Evolutionary conservation across 2,888 invertebrate genomes (phyloP), one percentile per base, ranked within the genome.

Genomic region (Dasypogon diadema): DNA sequence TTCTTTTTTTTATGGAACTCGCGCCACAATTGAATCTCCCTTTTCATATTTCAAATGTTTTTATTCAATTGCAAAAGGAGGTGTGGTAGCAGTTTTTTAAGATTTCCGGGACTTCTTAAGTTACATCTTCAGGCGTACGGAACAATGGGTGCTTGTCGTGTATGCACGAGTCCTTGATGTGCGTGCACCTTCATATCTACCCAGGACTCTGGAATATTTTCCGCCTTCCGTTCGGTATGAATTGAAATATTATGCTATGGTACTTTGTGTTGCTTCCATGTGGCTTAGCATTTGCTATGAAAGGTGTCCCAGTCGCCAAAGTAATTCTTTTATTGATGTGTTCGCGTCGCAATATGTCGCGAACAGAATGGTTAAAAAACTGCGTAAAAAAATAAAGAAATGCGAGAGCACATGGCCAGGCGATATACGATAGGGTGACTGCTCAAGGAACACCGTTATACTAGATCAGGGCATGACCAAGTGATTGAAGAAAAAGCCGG

Each of bases 11-110:
- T 24, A 21, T 37, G 8, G 42, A 0, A 18, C 60, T 60, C 37
- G 21, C 60, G 60, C 37, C 37, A 42, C 60, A 2, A 6, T 30
- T 26, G 18, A 30, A 75, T 76, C 77, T 75, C 74, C 75, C 65
- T 68, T 26, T 30, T 26, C 12, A 26, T n/a, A 65, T 46, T 51
- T 22, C 48, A 51, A 70, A 16, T 30, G 34, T 54, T 70, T 34
- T 54, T 70, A 54, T 30, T 54, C 54, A 70, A 70, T 70, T 54
- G 70, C 58, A 26, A 78, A 79, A 79, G 79, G 79, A 79, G 80
- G 80, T 79, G 80, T 80, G 80, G 80, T 78, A 78, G 80, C 77
- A 77, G 78, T 79, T 79, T 80, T 80, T 80, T 80, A 80, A 79
- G 78, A 78, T 79, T 80, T 80, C 79, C 80, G 79, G 80, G 79